These are phyloP conservation scores for Byasa hedistus DNA, from an alignment of 2,888 invertebrate species.

Conservation along the genomic window DNA sequence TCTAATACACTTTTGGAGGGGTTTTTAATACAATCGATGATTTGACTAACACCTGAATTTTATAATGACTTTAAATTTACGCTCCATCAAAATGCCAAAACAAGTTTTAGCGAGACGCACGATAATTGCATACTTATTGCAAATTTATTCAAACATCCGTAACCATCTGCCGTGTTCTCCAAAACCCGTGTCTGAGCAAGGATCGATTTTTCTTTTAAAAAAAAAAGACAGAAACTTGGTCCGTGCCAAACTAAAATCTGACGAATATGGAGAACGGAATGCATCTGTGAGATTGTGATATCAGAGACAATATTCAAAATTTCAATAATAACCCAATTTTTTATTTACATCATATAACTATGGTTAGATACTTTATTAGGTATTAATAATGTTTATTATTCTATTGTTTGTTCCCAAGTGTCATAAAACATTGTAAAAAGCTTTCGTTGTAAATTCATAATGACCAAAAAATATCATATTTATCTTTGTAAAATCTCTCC, in stretches of 20 bases:
- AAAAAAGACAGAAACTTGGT: slow-evolving; percentile 15
- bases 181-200: slow-evolving; percentile 10
- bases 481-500: no score
- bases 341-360: no score
- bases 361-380: no score
- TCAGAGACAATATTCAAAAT: no score
- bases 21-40: no score
- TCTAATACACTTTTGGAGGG: no score
- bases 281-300: slow-evolving; percentile 11
- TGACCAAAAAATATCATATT: no score
- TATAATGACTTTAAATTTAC: neutral
- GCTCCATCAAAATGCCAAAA: slow-evolving; percentile 1
- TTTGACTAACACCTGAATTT: slow-evolving; percentile 1
- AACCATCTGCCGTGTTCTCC: slow-evolving; percentile 20
- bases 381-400: no score
- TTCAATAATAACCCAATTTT: no score
- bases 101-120: neutral
- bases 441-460: no score
- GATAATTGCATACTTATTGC: slow-evolving; percentile 11
- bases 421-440: no score
- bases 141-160: slow-evolving; percentile 27
- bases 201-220: slow-evolving; percentile 21
- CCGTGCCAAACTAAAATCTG: slow-evolving; percentile 16
- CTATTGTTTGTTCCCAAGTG: no score
- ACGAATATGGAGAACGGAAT: slow-evolving; percentile 6